Conservation (phyloP, 2,113 vertebrate species). For the Forbesichthys agassizii region DNA sequence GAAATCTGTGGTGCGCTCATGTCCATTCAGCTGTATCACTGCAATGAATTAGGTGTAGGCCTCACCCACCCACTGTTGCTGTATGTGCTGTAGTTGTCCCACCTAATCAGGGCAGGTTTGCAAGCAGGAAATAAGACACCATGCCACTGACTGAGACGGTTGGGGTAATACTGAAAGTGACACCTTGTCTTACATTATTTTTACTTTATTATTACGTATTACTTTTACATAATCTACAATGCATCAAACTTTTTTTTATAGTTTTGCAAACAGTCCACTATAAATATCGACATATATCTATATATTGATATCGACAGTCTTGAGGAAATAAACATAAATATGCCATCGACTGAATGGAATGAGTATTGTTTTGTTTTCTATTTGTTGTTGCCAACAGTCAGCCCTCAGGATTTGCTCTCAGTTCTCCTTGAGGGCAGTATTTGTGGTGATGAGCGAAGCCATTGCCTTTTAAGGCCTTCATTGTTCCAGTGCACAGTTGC, state of each 20-base stretch:
- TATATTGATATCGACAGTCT: background rate
- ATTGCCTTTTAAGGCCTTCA: slow-evolving; percentile 50
- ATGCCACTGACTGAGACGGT: background rate
- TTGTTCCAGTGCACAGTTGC: slow-evolving; percentile 65
- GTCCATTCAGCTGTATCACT: slow-evolving; percentile 11
- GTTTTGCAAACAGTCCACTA: no score
- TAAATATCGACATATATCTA: no score
- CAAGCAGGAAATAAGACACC: slow-evolving; percentile 18
- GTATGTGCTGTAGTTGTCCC: background rate
- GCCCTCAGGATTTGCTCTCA: slow-evolving; percentile 13
- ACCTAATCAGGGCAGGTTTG: slow-evolving; percentile 6
- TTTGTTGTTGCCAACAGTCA: slow-evolving; percentile 24
- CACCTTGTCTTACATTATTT: background rate
- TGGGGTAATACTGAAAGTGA: slow-evolving; percentile 20
- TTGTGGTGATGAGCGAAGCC: slow-evolving; percentile 52
- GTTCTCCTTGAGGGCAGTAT: slow-evolving; percentile 41
- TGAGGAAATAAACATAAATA: background rate
- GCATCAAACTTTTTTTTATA: background rate
- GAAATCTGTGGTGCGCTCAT: no score
- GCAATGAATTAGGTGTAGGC: slow-evolving; percentile 13
- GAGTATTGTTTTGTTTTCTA: slow-evolving; percentile 20
- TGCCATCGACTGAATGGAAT: slow-evolving; percentile 1
- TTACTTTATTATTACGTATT: background rate
- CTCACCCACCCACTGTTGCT: no score
- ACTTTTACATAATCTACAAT: slow-evolving; percentile 5